Conservation (phyloP, 1,140 invertebrate species). For the Lanistes nyassanus region DNA sequence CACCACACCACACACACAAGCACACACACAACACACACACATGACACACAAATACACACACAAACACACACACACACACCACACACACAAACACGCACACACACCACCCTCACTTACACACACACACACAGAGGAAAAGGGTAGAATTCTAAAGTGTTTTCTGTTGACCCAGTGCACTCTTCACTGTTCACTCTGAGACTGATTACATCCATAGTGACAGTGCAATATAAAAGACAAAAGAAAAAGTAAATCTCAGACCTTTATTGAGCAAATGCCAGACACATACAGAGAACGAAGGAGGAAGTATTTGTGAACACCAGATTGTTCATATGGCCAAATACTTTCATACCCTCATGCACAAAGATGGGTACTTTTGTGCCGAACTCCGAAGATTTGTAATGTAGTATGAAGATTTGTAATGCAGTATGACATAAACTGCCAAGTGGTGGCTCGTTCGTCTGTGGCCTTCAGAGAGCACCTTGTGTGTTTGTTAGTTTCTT, state of each 20-base stretch:
- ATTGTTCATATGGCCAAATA: too few species aligned
- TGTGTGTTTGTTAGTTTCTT: too few species aligned
- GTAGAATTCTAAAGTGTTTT: too few species aligned
- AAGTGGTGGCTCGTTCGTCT: too few species aligned
- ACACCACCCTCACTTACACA: neutral
- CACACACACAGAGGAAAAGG: too few species aligned
- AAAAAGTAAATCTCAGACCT: neutral
- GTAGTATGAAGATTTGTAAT: too few species aligned
- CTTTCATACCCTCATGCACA: too few species aligned
- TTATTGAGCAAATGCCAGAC: neutral
- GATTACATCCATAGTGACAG: neutral
- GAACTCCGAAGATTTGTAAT: too few species aligned
- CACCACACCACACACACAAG: neutral
- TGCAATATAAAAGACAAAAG: neutral
- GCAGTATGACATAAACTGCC: too few species aligned
- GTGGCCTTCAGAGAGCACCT: too few species aligned
- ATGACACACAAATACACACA: slow-evolving; percentile 12
- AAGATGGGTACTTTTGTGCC: too few species aligned
- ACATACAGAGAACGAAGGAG: neutral
- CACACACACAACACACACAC: slow-evolving; percentile 16
- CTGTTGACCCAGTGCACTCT: neutral
- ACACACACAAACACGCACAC: neutral
- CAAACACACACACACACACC: neutral
- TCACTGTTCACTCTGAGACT: neutral
- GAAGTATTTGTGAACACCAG: neutral